phyloP scores from a whole-genome alignment of 1,140 invertebrate genomes.

The Eriocheir sinensis region DNA sequence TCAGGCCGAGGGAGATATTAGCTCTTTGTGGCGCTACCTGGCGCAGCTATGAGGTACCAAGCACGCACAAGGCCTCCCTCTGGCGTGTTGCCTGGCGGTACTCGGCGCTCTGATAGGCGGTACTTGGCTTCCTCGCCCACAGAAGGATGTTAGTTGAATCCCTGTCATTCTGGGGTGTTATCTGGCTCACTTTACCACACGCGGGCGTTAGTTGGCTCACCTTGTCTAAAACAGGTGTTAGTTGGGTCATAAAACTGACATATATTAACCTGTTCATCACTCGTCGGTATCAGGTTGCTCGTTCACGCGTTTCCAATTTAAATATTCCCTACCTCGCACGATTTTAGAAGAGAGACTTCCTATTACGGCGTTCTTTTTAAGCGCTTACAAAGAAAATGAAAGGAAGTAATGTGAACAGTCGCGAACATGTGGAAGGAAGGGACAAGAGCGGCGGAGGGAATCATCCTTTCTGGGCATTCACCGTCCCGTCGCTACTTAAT shows the following conservation, averaged over 20 bases:
- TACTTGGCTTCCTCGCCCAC: not conserved
- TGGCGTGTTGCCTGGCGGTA: not conserved
- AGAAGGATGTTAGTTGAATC: no score
- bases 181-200: not conserved
- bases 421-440: not conserved
- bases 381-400: no score
- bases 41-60: not conserved
- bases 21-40: not conserved
- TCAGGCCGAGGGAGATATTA: not conserved
- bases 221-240: not conserved
- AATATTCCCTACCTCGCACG: no score
- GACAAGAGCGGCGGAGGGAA: not conserved
- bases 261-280: no score
- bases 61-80: not conserved
- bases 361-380: no score
- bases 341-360: no score
- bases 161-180: no score
- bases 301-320: no score
- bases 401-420: not conserved
- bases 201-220: not conserved
- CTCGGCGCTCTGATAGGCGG: not conserved
- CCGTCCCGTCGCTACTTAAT: not conserved
- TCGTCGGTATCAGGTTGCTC: no score
- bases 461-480: not conserved
- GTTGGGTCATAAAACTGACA: no score